A percentile compares a stretch with the other conserved stretches of the same genome.
phyloP scores from a whole-genome alignment of 2,797 vertebrate species.

The Acrocephalus scirpaceus region DNA sequence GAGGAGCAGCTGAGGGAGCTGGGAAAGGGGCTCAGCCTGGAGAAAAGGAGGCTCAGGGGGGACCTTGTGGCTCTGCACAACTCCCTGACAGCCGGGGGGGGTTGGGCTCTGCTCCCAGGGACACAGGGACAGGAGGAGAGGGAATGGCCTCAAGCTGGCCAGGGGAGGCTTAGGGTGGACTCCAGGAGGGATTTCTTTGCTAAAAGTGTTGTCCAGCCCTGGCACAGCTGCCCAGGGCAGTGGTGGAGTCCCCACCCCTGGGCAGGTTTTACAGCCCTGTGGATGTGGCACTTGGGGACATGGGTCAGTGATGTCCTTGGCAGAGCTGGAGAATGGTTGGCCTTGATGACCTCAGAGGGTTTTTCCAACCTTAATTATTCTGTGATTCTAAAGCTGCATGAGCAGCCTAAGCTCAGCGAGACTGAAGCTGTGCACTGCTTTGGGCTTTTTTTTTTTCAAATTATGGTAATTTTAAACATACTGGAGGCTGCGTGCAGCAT shows the following conservation, averaged over 20 bases:
- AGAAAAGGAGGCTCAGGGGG: not conserved
- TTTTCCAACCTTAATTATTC: not conserved
- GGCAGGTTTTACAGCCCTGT: not conserved
- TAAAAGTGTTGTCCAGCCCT: fast-evolving
- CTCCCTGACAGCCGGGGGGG: not conserved
- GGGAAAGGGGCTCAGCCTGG: not conserved
- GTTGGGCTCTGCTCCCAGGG: not conserved
- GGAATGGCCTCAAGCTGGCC: not conserved
- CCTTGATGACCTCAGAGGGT: not conserved
- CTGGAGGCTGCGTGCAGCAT: not conserved
- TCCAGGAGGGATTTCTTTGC: fast-evolving
- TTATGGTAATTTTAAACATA: not conserved
- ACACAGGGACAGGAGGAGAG: not conserved
- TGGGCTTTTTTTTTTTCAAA: not conserved
- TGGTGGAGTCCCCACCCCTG: fast-evolving
- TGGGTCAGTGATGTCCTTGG: not conserved
- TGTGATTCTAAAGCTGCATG: not conserved
- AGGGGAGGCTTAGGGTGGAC: not conserved
- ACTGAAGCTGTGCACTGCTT: not conserved
- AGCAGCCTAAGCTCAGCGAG: not conserved
- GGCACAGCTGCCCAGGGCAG: not conserved
- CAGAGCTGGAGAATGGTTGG: not conserved
- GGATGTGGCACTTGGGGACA: not conserved
- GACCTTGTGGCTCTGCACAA: not conserved
- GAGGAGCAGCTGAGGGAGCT: not conserved